Evolutionary conservation across 2,888 invertebrate genomes (phyloP), one percentile per base, ranked within the genome.

Genomic region (Orthosia incerta): DNA sequence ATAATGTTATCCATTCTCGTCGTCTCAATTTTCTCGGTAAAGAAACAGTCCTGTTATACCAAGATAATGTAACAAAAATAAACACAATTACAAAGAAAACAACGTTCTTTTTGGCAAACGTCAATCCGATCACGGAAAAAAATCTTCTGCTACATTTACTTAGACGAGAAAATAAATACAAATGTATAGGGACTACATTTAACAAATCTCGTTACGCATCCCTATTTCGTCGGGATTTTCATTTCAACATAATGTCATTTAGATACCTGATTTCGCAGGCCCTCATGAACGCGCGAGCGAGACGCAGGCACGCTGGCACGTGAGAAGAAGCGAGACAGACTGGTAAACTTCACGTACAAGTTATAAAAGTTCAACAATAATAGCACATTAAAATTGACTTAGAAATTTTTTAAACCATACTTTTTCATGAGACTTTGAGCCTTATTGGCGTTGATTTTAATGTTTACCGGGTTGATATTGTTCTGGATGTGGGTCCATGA

Each of bases 211-310:
- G 67, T 76, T 86, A 84, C 73, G 76, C 62, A 79, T 83, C 57
- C 70, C 48, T 76, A 74, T 76, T 83, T 80, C 62, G 46, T 66
- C 45, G 67, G 70, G 80, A 86, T 83, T 83, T 80, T 85, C 80
- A 79, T 86, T 82, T 82, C 66, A 85, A 85, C 76, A 86, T 83
- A 83, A 85, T 86, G 56, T 82, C 80, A 85, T 85, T 85, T 82
- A 84, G 79, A 88, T 94, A 95, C 95, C 94, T 94, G 94, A 93
- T 94, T 87, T 80, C 85, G 91, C 90, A 88, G 85, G 89, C 85
- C 90, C 86, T 91, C 94, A 94, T 94, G 90, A 90, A 92, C 91
- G 89, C 87, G 89, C 90, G 86, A 93, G 86, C 87, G 90, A 89
- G 92, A 93, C 83, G 91, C 80, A 80, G 82, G 86, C 88, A 89